Evolutionary conservation across 2,888 invertebrate genomes (phyloP).

Genomic region (Zelleria hepariella): DNA sequence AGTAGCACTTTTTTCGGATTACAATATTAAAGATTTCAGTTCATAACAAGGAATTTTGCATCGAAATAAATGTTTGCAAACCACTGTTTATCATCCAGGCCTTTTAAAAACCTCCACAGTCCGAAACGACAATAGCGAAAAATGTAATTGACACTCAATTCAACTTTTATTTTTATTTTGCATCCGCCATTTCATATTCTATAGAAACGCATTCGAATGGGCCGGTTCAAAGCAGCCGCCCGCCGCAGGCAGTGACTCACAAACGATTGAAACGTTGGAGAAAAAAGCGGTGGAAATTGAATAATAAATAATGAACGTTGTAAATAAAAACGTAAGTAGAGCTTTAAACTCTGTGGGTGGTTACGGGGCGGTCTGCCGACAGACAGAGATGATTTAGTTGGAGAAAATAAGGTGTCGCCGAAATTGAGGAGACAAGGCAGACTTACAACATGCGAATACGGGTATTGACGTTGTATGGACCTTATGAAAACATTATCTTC

Average conservation of each 20-base stretch:
- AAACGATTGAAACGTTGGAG: constrained; percentile 43
- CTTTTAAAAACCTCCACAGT: constrained; percentile 4
- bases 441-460: background rate
- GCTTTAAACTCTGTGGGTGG: background rate
- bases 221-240: constrained; percentile 39
- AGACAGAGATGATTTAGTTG: background rate
- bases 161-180: constrained; percentile 4
- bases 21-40: too few species aligned
- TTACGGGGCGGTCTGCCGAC: background rate
- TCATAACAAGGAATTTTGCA: too few species aligned
- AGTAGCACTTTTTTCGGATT: too few species aligned
- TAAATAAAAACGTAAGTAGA: constrained; percentile 37
- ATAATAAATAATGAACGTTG: constrained; percentile 34
- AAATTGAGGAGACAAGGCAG: background rate
- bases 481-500: too few species aligned
- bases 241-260: constrained; percentile 38
- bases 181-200: constrained; percentile 14
- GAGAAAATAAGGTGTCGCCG: constrained; percentile 22
- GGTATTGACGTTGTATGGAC: too few species aligned
- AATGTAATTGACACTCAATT: constrained; percentile 41
- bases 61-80: background rate
- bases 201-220: constrained; percentile 31
- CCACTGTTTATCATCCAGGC: background rate
- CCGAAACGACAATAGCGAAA: constrained; percentile 2
- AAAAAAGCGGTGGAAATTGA: constrained; percentile 28